phyloP scores from a whole-genome alignment of 1,140 invertebrate genomes.

The Zaprionus vittiger region DNA sequence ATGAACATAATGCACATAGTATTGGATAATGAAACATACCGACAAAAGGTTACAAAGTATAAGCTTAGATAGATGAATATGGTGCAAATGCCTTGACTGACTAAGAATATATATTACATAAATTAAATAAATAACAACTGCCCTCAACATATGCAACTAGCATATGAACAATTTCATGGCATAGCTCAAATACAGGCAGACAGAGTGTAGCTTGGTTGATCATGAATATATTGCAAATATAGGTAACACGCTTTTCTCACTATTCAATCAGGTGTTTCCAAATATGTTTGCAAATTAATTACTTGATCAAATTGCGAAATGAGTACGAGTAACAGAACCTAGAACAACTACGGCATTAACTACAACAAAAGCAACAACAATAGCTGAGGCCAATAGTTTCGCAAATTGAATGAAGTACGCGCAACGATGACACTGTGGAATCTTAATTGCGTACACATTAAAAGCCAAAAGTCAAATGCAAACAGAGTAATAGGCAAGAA shows the following conservation, averaged over 20 bases:
- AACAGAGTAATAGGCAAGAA: constrained; percentile 2
- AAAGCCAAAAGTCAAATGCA: constrained; percentile 29
- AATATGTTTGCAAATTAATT: neutral
- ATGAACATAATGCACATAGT: too few species aligned
- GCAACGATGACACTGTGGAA: constrained; percentile 37
- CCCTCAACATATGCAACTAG: too few species aligned
- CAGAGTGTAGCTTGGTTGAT: too few species aligned
- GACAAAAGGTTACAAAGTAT: too few species aligned
- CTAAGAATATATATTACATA: too few species aligned
- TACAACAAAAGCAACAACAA: neutral
- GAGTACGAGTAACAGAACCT: neutral
- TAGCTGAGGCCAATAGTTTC: constrained; percentile 14
- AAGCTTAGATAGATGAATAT: too few species aligned
- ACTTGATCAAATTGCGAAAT: neutral
- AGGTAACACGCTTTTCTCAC: neutral
- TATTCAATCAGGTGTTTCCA: neutral
- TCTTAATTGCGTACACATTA: constrained; percentile 39
- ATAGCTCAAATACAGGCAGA: too few species aligned
- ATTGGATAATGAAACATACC: too few species aligned
- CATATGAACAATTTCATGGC: too few species aligned
- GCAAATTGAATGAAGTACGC: constrained; percentile 41
- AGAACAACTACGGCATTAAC: neutral
- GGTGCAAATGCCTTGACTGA: too few species aligned
- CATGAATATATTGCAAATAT: neutral
- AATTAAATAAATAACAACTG: too few species aligned